Conservation (phyloP, 2,113 vertebrate genomes). For the Peromyscus polionotus region DNA sequence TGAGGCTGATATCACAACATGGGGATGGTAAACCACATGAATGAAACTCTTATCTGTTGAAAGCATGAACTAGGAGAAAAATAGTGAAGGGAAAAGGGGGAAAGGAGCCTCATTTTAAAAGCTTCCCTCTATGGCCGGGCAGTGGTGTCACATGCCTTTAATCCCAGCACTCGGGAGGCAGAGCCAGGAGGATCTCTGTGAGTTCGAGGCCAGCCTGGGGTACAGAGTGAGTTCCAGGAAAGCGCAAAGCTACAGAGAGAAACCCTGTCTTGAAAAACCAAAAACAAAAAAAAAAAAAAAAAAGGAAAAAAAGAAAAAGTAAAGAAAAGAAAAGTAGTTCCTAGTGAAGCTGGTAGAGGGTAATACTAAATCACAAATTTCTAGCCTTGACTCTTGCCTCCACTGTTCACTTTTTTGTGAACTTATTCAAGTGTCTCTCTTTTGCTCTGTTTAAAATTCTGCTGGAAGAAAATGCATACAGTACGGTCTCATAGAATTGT, state of each 20-base stretch:
- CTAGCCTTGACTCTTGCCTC: background rate
- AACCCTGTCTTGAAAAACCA: no score
- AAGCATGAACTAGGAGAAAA: background rate
- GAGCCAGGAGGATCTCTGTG: no score
- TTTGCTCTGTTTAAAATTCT: background rate
- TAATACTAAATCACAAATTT: background rate
- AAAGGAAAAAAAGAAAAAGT: no score
- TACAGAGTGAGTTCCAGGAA: no score
- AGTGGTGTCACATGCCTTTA: no score
- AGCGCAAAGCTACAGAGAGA: no score
- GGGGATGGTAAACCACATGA: background rate
- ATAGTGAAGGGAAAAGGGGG: background rate
- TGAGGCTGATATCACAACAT: background rate
- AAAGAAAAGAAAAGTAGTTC: background rate
- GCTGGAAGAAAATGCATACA: background rate
- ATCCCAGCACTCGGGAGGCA: no score
- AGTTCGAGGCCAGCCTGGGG: no score
- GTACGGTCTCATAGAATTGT: background rate
- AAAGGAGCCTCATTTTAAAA: background rate
- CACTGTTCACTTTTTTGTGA: background rate
- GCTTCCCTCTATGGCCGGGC: background rate
- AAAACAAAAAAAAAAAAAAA: no score
- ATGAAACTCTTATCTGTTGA: background rate
- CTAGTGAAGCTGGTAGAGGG: no score
- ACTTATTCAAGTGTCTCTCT: background rate